Conservation (phyloP, 53 echinoderm and acorn worm genomes). For the Luidia sarsii region DNA sequence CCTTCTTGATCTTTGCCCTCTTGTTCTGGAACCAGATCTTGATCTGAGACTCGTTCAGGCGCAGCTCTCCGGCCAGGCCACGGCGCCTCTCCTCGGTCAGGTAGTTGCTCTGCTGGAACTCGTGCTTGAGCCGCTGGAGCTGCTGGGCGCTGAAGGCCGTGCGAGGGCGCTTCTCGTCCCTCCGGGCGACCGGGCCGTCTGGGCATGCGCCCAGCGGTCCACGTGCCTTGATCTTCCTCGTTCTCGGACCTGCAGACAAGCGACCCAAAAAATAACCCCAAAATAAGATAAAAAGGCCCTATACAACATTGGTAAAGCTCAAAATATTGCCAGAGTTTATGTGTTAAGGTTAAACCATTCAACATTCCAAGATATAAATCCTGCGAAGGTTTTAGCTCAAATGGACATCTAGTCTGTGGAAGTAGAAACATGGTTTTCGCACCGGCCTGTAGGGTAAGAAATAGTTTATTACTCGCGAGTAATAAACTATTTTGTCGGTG, state of each 20-base stretch:
- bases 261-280: too few relatives aligned
- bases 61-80: conserved; percentile 82
- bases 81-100: conserved; percentile 95
- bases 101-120: conserved; percentile 94
- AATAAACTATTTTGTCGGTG: too few relatives aligned
- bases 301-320: too few relatives aligned
- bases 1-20: conserved; percentile 99
- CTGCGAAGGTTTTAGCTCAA: too few relatives aligned
- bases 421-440: too few relatives aligned
- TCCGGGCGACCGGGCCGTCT: conserved; percentile 24
- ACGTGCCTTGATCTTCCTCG: conserved; percentile 79
- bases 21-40: conserved; percentile 99
- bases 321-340: too few relatives aligned
- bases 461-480: too few relatives aligned
- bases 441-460: too few relatives aligned
- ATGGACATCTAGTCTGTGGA: too few relatives aligned
- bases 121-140: conserved; percentile 89
- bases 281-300: too few relatives aligned
- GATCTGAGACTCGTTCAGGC: conserved; percentile 98
- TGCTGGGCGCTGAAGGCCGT: conserved; percentile 98
- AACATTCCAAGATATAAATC: too few relatives aligned
- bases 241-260: conserved; percentile 88
- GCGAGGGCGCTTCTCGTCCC: conserved; percentile 96
- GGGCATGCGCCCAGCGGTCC: conserved; percentile 5
- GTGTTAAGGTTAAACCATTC: too few relatives aligned